Evolutionary conservation across 2,888 invertebrate genomes (phyloP).

Genomic region (Coenonympha glycerion): DNA sequence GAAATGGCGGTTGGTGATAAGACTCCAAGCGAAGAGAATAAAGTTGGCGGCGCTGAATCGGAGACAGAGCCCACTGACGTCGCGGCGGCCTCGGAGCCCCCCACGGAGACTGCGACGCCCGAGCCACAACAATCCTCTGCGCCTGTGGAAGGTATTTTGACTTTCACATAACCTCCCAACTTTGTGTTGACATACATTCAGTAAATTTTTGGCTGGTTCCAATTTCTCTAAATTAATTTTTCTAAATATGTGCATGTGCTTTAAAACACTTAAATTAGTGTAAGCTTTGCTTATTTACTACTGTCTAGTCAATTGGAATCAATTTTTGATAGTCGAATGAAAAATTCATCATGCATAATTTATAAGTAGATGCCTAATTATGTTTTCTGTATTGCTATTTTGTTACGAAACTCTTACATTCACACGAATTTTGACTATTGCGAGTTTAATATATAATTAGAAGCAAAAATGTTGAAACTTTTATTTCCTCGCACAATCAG

Average conservation of each 20-base stretch:
- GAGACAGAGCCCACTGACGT: slow-evolving; percentile 37
- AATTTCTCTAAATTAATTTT: background rate
- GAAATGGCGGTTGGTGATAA: slow-evolving; percentile 72
- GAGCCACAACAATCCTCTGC: slow-evolving; percentile 36
- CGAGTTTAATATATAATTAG: background rate
- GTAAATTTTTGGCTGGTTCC: background rate
- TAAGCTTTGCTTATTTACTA: background rate
- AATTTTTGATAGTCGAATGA: background rate
- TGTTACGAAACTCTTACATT: background rate
- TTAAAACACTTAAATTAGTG: background rate
- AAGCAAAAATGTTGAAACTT: background rate
- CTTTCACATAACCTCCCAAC: slow-evolving; percentile 36
- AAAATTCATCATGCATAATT: background rate
- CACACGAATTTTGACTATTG: slow-evolving; percentile 1
- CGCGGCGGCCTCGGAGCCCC: slow-evolving; percentile 36
- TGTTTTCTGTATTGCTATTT: background rate
- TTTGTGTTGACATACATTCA: slow-evolving; percentile 30
- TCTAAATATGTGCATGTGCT: background rate
- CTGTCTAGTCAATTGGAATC: background rate
- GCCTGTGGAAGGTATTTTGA: slow-evolving; percentile 29
- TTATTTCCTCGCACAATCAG: background rate
- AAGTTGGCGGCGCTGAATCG: slow-evolving; percentile 42
- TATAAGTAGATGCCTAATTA: background rate
- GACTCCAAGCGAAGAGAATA: slow-evolving; percentile 52
- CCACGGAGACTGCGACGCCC: slow-evolving; percentile 35